Conservation (phyloP, 2,888 invertebrate genomes). For the Cotesia congregata region DNA sequence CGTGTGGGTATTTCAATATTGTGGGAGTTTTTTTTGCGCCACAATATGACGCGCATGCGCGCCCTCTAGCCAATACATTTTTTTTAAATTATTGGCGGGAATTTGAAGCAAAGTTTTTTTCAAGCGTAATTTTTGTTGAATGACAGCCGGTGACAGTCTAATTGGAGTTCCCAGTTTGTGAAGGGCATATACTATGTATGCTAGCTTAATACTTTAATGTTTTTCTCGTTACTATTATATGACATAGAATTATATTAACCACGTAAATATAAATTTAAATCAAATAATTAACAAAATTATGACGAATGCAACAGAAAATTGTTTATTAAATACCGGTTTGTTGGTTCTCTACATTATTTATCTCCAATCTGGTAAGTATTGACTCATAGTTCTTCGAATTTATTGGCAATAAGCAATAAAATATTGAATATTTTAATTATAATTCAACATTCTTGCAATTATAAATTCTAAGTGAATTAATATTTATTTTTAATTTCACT, state of each 20-base stretch:
- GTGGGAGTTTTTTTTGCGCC: too few relatives aligned
- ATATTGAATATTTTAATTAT: neutral
- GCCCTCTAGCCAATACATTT: neutral
- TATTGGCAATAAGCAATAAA: neutral
- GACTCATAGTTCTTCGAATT: slow-evolving; percentile 14
- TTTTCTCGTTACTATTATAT: neutral
- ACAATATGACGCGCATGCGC: too few relatives aligned
- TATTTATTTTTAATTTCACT: neutral
- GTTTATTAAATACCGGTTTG: slow-evolving; percentile 25
- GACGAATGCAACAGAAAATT: slow-evolving; percentile 24
- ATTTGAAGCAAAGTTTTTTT: neutral
- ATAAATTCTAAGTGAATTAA: neutral
- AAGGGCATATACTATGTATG: neutral
- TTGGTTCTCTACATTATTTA: slow-evolving; percentile 18
- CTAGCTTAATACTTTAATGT: neutral
- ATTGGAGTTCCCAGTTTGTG: slow-evolving; percentile 4
- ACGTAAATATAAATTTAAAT: neutral
- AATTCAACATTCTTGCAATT: neutral
- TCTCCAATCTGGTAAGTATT: slow-evolving; percentile 28
- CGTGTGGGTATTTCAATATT: too few relatives aligned
- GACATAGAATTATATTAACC: neutral
- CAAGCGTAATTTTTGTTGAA: neutral
- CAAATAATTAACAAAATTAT: slow-evolving; percentile 3
- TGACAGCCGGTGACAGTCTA: slow-evolving; percentile 18
- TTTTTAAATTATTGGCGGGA: slow-evolving; percentile 2